Evolutionary conservation across 2,797 vertebrate genomes (phyloP), one percentile per base, ranked within the genome.

Genomic region (Diglossa cyanea): DNA sequence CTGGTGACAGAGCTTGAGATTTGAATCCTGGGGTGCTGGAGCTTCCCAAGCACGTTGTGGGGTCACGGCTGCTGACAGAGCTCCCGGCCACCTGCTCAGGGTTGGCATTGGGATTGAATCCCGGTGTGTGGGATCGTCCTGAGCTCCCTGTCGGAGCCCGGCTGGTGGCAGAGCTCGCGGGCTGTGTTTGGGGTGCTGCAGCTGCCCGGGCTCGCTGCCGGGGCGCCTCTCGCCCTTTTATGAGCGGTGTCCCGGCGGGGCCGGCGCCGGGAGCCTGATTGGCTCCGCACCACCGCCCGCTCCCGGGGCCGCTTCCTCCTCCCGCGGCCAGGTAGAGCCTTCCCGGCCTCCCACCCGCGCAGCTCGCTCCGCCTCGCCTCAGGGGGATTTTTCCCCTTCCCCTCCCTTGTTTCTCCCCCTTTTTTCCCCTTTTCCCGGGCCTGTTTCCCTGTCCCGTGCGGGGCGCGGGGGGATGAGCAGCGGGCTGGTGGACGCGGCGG

Each of bases 401-500:
- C 35, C 20, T 54, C 39, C n/a, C 31, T 53, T 39, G 24, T 62
- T 42, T 31, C 23, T 40, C 11, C 17, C 9, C n/a, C 3, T 62
- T 63, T 33, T 17, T 5, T 12, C 20, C 6, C 1, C 12, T n/a
- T n/a, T 2, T 4, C 0, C 10, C 35, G 81, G 81, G 61, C 61
- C 8, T 10, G 71, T 19, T 53, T n/a, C 54, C 62, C 82, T 60
- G 50, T 33, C 58, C 82, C 57, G 58, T 28, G 58, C 58, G 37
- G 57, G 57, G 47, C 11, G 7, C 17, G 18, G 79, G 83, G 92
- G 93, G 95, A 99, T 99, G 99, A 98, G 98, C 96, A 97, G 98
- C 66, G 98, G 98, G 97, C 86, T 98, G 97, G 97, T 96, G 89
- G 98, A 99, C 82, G 78, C 98, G 53, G 97, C 97, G 33, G 98